These are phyloP conservation scores for Eptesicus fuscus DNA, from an alignment of 2,113 vertebrate genomes.

Conservation along the genomic window DNA sequence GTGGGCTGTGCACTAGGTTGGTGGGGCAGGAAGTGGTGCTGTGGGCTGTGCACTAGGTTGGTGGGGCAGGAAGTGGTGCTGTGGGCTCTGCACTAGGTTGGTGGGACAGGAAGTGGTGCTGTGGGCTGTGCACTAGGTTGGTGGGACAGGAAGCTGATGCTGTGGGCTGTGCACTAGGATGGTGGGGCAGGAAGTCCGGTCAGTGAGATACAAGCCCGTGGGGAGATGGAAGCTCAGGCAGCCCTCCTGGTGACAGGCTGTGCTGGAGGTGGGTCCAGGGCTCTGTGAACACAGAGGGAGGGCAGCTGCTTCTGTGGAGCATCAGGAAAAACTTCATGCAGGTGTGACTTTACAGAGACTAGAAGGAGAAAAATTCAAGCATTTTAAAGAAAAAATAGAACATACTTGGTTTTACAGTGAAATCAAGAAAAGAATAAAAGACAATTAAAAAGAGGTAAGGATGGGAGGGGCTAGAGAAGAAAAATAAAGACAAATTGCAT, in stretches of 20 bases:
- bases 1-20: no score
- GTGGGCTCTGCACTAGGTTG: no score
- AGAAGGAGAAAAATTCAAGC: not conserved
- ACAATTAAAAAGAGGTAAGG: not conserved
- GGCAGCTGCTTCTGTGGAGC: fast-evolving
- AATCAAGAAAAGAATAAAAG: not conserved
- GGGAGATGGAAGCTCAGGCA: not conserved
- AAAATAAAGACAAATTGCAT: no score
- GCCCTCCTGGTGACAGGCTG: not conserved
- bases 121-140: no score
- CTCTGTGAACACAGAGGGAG: not conserved
- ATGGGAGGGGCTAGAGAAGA: not conserved
- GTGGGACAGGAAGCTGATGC: no score
- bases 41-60: not conserved
- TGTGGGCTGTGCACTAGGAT: not conserved
- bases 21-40: no score
- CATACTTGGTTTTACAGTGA: not conserved
- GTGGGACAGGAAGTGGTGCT: no score
- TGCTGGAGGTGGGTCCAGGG: fast-evolving
- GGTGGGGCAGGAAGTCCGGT: not conserved
- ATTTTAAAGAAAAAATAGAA: not conserved
- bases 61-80: no score
- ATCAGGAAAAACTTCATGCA: not conserved
- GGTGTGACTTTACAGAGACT: not conserved
- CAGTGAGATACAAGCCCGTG: fast-evolving